Percentiles rank a stretch among this genome's conserved stretches.
Evolutionary conservation across 2,797 vertebrate species (phyloP).

Genomic region (Ctenochaetus hawaiiensis): DNA sequence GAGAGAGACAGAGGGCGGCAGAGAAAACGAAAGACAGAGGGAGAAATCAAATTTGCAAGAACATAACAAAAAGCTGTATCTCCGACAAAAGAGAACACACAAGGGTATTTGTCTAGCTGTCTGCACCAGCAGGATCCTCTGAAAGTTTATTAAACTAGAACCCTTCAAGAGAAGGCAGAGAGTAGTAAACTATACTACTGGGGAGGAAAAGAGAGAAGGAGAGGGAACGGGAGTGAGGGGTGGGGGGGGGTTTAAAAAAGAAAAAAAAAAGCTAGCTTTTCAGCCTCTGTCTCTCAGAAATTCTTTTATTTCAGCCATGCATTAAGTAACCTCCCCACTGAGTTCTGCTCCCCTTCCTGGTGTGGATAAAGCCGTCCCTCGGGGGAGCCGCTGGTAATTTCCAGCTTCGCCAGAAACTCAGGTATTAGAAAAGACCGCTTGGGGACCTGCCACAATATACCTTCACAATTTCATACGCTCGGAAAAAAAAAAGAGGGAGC

Average conservation of each 20-base stretch:
- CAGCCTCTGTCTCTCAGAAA: slow-evolving; percentile 95
- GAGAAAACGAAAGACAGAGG: slow-evolving; percentile 82
- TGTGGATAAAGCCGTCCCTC: slow-evolving; percentile 99
- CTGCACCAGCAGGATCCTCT: slow-evolving; percentile 92
- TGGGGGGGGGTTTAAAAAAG: slow-evolving; percentile 5
- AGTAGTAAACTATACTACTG: slow-evolving; percentile 93
- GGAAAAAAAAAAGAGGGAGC: slow-evolving; percentile 81
- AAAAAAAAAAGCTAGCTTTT: slow-evolving; percentile 86
- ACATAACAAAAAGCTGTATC: slow-evolving; percentile 89
- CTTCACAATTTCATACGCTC: slow-evolving; percentile 99
- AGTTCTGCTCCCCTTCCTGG: slow-evolving; percentile 99
- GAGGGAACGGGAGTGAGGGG: slow-evolving; percentile 50
- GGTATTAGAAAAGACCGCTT: slow-evolving; percentile 99
- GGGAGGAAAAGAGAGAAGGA: slow-evolving; percentile 83
- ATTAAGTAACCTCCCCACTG: slow-evolving; percentile 99
- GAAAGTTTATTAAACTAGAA: slow-evolving; percentile 96
- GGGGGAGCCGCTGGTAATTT: slow-evolving; percentile 95
- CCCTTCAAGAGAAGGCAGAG: slow-evolving; percentile 90
- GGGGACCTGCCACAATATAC: slow-evolving; percentile 99
- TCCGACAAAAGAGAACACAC: slow-evolving; percentile 87
- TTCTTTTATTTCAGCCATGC: slow-evolving; percentile 99
- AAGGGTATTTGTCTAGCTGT: slow-evolving; percentile 87
- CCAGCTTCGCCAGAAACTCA: slow-evolving; percentile 99
- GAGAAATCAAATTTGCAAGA: slow-evolving; percentile 89
- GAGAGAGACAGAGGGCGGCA: slow-evolving; percentile 76